Base-by-base conservation (phyloP, 1,140 invertebrate species). In the Notospermus geniculatus region DNA sequence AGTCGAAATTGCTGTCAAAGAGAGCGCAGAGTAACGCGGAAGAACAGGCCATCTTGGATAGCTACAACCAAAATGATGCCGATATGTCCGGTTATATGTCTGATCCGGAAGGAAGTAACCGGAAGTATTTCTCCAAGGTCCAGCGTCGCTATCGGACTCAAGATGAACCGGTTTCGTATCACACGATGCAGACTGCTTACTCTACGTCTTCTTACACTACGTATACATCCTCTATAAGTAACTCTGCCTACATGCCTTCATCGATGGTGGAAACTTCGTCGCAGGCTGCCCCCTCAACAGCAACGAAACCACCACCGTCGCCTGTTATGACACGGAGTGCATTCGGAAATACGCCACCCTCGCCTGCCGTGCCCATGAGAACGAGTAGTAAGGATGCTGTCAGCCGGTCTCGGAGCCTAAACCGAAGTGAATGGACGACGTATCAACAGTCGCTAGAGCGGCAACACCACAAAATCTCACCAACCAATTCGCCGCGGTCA, bases 291-390 rank as follows among this genome's bases (percentile, higher is more conserved):
- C 62, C 59, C 72, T 65, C 63, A 67, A 27, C 61, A 52, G 71
- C 66, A 30, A 74, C 68, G 65, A 78, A 70, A 65, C 76, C 65
- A 30, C 75, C 67, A 57, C 74, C 68, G 27, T 72, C 73, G 7
- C 70, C 71, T 17, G 72, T 64, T 27, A 58, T 71, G 61, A 68
- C 67, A 59, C 71, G 73, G 56, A 65, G 68, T 7, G 15, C 4
- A 7, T 84, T 84, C 2, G 84, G 83, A 2, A 84, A 85, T 25
- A 82, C 84, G 9, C 86, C 86, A 63, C 85, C 86, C 23, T 73
- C 86, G 28, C 58, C 63, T 2, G 59, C 64, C 1, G 80, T 87
- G 60, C 83, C 86, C 60, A 71, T 68, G 39, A 71, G 81, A 58
- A 73, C 70, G 28, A 74, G 79, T 64, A 79, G 78, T 56, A 72